Evolutionary conservation across 2,113 vertebrate genomes (phyloP).

Genomic region (Dasypus novemcinctus): DNA sequence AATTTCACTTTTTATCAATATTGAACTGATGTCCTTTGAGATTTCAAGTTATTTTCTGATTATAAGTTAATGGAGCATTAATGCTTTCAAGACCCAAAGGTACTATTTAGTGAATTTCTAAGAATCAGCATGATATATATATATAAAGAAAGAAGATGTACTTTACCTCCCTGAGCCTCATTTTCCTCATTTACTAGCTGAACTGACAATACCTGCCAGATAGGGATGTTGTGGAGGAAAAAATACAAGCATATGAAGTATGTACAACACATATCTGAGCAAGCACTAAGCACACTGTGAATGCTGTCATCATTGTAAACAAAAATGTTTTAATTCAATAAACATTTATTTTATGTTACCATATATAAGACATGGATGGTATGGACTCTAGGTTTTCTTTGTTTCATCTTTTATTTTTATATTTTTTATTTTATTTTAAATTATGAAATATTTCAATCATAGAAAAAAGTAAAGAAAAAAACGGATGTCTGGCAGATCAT

Average conservation of each 20-base stretch:
- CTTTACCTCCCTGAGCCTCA: background rate
- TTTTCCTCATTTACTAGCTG: background rate
- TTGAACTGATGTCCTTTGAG: background rate
- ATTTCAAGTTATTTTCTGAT: constrained; percentile 23
- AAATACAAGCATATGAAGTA: background rate
- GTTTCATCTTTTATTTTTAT: constrained; percentile 36
- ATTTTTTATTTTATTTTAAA: background rate
- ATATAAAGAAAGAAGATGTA: background rate
- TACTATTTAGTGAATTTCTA: constrained; percentile 14
- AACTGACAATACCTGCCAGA: background rate
- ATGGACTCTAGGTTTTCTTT: constrained; percentile 27
- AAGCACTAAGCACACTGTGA: background rate
- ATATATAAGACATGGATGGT: background rate
- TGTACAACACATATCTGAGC: background rate
- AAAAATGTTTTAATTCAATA: background rate
- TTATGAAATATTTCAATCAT: constrained; percentile 47
- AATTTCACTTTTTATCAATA: constrained; percentile 27
- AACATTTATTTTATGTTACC: background rate
- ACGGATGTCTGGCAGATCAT: constrained; percentile 51
- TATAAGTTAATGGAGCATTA: background rate
- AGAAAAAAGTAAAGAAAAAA: constrained; percentile 44
- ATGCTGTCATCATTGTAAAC: background rate
- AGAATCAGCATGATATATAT: background rate
- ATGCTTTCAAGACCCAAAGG: constrained; percentile 21
- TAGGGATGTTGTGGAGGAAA: background rate